A percentile compares a stretch with the other conserved stretches of the same genome.
Evolutionary conservation across 2,888 invertebrate genomes (phyloP).

Genomic region (Molorchus minor): DNA sequence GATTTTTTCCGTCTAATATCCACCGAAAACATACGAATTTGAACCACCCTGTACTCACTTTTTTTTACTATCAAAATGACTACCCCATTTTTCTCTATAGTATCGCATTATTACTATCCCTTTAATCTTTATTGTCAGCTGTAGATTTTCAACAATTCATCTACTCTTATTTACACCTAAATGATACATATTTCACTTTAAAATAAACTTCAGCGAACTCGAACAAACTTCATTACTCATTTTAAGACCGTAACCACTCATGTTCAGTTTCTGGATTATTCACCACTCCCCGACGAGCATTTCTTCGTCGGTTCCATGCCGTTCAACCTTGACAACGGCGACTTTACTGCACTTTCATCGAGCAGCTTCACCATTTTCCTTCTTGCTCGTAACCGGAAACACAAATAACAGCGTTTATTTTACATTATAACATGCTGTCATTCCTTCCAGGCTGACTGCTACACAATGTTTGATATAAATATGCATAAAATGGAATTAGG

Average conservation of each 20-base stretch:
- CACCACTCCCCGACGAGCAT: slow-evolving; percentile 1
- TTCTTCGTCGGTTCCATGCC: slow-evolving; percentile 10
- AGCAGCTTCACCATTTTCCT: slow-evolving; percentile 24
- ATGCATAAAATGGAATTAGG: slow-evolving; percentile 29
- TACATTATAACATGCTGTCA: slow-evolving; percentile 28
- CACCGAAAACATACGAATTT: too few species aligned
- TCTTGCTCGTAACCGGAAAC: slow-evolving; percentile 26
- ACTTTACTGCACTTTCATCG: slow-evolving; percentile 26
- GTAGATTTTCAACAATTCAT: too few species aligned
- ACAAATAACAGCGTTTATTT: slow-evolving; percentile 33
- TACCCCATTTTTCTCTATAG: too few species aligned
- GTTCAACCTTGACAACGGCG: slow-evolving; percentile 30
- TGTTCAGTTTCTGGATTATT: slow-evolving; percentile 6
- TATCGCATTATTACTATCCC: too few species aligned
- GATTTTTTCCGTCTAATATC: too few species aligned
- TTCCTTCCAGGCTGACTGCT: slow-evolving; percentile 20
- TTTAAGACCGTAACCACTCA: neutral
- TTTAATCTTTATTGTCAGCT: too few species aligned
- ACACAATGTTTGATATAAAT: slow-evolving; percentile 19
- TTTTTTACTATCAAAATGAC: too few species aligned
- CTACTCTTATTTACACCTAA: too few species aligned
- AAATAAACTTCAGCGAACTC: too few species aligned
- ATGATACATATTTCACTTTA: too few species aligned
- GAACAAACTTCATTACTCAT: too few species aligned
- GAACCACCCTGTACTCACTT: too few species aligned